Evolutionary conservation across 2,113 vertebrate species (phyloP).

Genomic region (Lichenostomus cassidix): DNA sequence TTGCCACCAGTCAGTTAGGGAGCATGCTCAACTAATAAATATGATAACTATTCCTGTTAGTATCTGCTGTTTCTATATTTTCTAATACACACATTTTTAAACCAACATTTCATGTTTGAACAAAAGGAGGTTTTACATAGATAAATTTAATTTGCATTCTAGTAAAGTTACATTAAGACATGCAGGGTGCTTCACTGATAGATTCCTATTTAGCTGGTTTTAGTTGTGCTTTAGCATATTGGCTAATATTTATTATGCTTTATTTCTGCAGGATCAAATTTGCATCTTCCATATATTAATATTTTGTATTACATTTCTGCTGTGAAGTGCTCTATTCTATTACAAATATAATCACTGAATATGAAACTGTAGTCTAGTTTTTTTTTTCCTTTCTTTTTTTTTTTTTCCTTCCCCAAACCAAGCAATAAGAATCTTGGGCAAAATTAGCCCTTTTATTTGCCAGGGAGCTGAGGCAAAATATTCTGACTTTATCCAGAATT

Average conservation of each 20-base stretch:
- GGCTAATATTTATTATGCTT: not conserved
- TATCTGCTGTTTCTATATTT: not conserved
- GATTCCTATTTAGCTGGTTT: not conserved
- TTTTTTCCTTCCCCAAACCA: not conserved
- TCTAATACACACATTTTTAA: not conserved
- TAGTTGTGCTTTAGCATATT: not conserved
- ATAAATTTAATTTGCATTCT: not conserved
- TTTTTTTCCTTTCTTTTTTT: not conserved
- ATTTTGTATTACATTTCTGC: not conserved
- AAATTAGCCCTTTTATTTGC: not conserved
- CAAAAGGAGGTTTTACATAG: not conserved
- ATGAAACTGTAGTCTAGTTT: not conserved
- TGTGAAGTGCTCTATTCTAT: not conserved
- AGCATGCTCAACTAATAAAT: not conserved
- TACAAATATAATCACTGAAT: not conserved
- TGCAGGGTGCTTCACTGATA: not conserved
- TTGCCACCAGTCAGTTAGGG: not conserved
- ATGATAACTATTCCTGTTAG: not conserved
- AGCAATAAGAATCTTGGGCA: not conserved
- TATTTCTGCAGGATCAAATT: not conserved
- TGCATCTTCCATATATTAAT: not conserved
- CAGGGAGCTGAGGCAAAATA: not conserved
- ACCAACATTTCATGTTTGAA: not conserved
- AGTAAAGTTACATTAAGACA: not conserved
- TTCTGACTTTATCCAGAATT: not conserved